Conservation (phyloP, 2,888 invertebrate genomes). For the Lymantria dispar region DNA sequence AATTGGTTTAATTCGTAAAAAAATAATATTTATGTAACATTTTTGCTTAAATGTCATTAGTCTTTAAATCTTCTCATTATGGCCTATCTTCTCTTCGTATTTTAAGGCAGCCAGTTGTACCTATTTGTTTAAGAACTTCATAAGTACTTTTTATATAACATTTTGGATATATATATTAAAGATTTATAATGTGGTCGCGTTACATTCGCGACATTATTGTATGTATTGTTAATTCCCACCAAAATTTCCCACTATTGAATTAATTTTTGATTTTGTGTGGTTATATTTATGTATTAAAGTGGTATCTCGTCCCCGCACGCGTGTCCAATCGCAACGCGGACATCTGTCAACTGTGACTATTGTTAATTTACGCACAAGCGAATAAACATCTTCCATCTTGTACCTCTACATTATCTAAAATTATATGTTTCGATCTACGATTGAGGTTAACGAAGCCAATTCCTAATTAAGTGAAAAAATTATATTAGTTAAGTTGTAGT, state of each 20-base stretch:
- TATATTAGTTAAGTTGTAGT: conserved; percentile 70
- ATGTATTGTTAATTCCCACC: conserved; percentile 39
- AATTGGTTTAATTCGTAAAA: too few relatives aligned
- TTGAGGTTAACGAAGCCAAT: conserved; percentile 69
- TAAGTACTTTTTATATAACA: conserved; percentile 66
- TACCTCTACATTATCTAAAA: conserved; percentile 41
- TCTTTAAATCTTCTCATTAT: conserved; percentile 6
- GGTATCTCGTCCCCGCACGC: conserved; percentile 21
- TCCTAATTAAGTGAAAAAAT: conserved; percentile 70
- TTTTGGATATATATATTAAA: conserved; percentile 35
- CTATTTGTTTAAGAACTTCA: conserved; percentile 58
- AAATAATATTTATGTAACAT: too few relatives aligned
- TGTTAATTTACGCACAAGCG: conserved; percentile 58
- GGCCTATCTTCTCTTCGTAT: conserved; percentile 34
- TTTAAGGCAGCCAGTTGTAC: conserved; percentile 30
- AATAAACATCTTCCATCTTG: conserved; percentile 56
- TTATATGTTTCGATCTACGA: conserved; percentile 48
- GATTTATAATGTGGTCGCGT: conserved; percentile 45
- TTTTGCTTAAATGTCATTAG: too few relatives aligned
- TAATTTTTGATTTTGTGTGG: conserved; percentile 14
- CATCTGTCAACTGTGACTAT: conserved; percentile 1
- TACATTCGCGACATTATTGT: conserved; percentile 32
- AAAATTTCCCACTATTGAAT: conserved; percentile 25
- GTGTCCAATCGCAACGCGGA: conserved; percentile 23
- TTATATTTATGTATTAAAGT: conserved; percentile 7